These are phyloP conservation scores for Petroica traversi DNA, from an alignment of 2,113 vertebrate genomes.

Conservation along the genomic window DNA sequence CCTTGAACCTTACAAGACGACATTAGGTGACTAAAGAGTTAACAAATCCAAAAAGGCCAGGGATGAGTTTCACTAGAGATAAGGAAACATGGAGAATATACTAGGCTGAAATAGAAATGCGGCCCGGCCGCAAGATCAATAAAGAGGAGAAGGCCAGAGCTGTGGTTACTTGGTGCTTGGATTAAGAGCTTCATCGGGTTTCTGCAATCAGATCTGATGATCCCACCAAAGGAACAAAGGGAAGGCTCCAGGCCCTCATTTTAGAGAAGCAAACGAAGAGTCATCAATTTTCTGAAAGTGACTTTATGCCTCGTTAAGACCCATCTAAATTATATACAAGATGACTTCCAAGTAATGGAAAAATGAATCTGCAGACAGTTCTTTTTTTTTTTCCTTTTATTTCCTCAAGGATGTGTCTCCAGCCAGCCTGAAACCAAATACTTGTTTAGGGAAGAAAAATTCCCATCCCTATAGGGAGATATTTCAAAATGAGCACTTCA, in stretches of 20 bases:
- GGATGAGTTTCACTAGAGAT: not conserved
- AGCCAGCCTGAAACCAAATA: slow-evolving; percentile 46
- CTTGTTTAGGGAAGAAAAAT: slow-evolving; percentile 44
- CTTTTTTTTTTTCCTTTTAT: not conserved
- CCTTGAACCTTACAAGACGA: not conserved
- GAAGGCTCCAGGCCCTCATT: slow-evolving; percentile 47
- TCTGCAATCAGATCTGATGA: slow-evolving; percentile 40
- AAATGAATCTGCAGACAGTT: slow-evolving; percentile 38
- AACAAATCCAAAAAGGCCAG: not conserved
- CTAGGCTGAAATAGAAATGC: not conserved
- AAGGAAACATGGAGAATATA: not conserved
- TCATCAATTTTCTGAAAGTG: slow-evolving; percentile 60
- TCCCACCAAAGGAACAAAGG: slow-evolving; percentile 26
- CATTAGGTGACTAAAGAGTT: not conserved
- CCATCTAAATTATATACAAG: slow-evolving; percentile 60
- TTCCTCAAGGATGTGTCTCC: slow-evolving; percentile 10
- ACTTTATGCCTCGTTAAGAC: slow-evolving; percentile 62
- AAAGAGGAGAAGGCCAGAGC: slow-evolving; percentile 6
- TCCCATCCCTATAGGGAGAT: not conserved
- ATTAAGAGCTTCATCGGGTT: slow-evolving; percentile 33
- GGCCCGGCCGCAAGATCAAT: not conserved
- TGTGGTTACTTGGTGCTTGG: slow-evolving; percentile 13
- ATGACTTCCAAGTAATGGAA: slow-evolving; percentile 59
- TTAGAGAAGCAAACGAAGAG: not conserved
- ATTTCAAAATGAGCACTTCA: slow-evolving; percentile 32